Percentiles rank a stretch among this genome's conserved stretches.
These are phyloP conservation scores for Drosophila nr. perissopoda DNA, from an alignment of 2,888 invertebrate species.

Conservation along the genomic window DNA sequence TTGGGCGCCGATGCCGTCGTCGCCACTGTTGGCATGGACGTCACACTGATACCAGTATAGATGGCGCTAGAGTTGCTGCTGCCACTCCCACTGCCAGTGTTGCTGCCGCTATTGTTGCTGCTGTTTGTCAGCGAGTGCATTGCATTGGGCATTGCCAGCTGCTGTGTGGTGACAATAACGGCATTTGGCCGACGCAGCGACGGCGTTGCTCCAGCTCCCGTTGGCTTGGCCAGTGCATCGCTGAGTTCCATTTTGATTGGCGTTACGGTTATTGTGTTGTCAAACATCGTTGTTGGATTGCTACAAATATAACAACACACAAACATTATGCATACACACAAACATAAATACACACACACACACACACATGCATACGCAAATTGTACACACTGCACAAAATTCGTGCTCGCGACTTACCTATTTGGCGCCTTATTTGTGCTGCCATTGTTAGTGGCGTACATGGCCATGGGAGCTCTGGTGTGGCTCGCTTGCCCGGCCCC, in stretches of 20 bases:
- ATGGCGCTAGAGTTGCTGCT: conserved; percentile 12
- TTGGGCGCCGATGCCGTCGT: conserved; percentile 53
- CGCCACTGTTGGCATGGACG: conserved; percentile 32
- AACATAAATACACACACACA: conserved; percentile 1
- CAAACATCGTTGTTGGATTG: conserved; percentile 68
- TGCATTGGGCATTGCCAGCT: conserved; percentile 40
- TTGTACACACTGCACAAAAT: conserved; percentile 50
- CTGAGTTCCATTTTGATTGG: conserved; percentile 68
- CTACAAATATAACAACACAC: conserved; percentile 30
- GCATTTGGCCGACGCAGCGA: conserved; percentile 57
- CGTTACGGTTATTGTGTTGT: conserved; percentile 72
- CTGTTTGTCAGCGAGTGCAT: conserved; percentile 42
- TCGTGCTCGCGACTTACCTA: conserved; percentile 54
- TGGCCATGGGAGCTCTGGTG: conserved; percentile 51
- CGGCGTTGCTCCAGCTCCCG: conserved; percentile 30
- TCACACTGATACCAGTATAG: conserved; percentile 55
- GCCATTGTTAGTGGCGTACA: conserved; percentile 76
- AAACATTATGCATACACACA: conserved; percentile 6
- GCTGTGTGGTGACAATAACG: conserved; percentile 55
- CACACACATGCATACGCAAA: conserved; percentile 12
- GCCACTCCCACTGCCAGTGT: conserved; percentile 13
- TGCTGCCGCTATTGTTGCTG: conserved; percentile 28
- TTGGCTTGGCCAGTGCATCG: conserved; percentile 45
- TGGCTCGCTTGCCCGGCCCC: conserved; percentile 29
- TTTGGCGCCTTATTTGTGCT: conserved; percentile 76